Conservation (phyloP, 2,113 vertebrate species). For the Sander lucioperca region DNA sequence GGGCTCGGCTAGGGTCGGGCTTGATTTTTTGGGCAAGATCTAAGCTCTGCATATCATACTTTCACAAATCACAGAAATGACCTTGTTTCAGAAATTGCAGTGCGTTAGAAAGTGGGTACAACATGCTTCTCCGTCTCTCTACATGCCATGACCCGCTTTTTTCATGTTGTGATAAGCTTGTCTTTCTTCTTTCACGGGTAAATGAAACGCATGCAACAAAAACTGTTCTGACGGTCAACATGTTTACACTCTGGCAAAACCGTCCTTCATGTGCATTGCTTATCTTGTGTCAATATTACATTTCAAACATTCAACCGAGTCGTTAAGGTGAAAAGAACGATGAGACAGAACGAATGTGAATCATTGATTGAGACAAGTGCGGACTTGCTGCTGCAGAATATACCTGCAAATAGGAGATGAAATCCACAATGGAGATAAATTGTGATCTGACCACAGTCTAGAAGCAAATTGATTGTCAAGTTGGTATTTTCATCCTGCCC, state of each 20-base stretch:
- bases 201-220: background rate
- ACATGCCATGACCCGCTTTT: background rate
- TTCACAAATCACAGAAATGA: conserved; percentile 5
- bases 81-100: background rate
- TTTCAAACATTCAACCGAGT: background rate
- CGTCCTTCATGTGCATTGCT: background rate
- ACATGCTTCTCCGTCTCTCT: background rate
- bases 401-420: conserved; percentile 51
- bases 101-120: background rate
- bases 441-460: conserved; percentile 58
- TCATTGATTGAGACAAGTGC: conserved; percentile 41
- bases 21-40: too few species aligned
- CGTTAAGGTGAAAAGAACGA: conserved; percentile 25
- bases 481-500: conserved; percentile 68
- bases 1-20: too few species aligned
- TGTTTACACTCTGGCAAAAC: background rate
- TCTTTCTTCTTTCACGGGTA: background rate
- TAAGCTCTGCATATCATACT: background rate
- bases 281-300: background rate
- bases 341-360: background rate
- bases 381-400: conserved; percentile 26
- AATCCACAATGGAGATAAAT: conserved; percentile 74
- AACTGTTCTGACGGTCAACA: background rate
- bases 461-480: conserved; percentile 76
- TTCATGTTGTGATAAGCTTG: background rate